Conservation (phyloP, 2,888 invertebrate species). For the Dusona sp. region DNA sequence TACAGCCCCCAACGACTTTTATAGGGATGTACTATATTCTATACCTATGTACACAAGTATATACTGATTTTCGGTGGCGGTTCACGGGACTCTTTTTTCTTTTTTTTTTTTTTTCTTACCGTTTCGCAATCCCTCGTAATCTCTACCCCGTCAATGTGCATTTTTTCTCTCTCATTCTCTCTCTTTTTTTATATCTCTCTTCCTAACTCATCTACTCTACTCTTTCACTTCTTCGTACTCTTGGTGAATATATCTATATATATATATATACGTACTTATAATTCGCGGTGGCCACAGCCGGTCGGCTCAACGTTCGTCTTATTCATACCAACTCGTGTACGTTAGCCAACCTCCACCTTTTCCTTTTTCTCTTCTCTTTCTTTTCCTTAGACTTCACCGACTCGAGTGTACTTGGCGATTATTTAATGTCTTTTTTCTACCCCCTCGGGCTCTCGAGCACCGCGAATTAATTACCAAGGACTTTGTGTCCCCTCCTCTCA, state of each 20-base stretch:
- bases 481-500: neutral
- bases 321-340: neutral
- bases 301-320: conserved; percentile 11
- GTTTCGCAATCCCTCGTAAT: conserved; percentile 62
- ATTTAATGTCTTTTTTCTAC: conserved; percentile 44
- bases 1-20: conserved; percentile 52
- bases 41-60: neutral
- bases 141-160: conserved; percentile 42
- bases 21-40: neutral
- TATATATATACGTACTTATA: conserved; percentile 17
- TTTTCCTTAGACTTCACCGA: conserved; percentile 14
- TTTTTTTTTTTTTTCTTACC: conserved; percentile 47
- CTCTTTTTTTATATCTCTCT: conserved; percentile 9
- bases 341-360: neutral
- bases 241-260: neutral
- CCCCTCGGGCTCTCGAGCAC: conserved; percentile 33
- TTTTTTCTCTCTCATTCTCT: conserved; percentile 11
- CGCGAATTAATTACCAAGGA: conserved; percentile 51
- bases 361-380: neutral
- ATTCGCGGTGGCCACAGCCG: conserved; percentile 34
- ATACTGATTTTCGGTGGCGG: conserved; percentile 13
- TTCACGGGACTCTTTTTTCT: conserved; percentile 50
- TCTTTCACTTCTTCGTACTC: conserved; percentile 41
- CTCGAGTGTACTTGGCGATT: conserved; percentile 57
- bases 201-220: conserved; percentile 37